Evolutionary conservation across 2,113 vertebrate genomes (phyloP).

Genomic region (Pelecanus crispus): DNA sequence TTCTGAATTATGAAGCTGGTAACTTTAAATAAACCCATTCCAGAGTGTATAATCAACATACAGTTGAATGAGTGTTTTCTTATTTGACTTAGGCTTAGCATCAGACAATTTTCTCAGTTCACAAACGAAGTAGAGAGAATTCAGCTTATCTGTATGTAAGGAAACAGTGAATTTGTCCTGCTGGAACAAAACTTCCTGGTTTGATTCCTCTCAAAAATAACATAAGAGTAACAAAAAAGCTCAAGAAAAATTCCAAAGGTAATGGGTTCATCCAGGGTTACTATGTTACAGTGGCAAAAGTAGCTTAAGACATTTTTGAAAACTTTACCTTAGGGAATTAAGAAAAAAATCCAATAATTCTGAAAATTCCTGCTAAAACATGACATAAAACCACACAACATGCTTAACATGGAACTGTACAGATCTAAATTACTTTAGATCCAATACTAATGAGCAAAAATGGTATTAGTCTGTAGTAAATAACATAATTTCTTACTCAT

Average conservation of each 20-base stretch:
- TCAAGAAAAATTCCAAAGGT: not conserved
- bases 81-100: not conserved
- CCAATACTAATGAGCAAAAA: not conserved
- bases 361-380: not conserved
- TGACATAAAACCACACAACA: not conserved
- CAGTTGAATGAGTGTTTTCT: not conserved
- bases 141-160: not conserved
- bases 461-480: not conserved
- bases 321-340: not conserved
- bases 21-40: not conserved
- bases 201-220: not conserved
- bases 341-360: not conserved
- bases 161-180: not conserved
- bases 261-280: not conserved
- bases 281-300: not conserved
- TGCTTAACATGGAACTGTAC: not conserved
- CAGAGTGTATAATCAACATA: not conserved
- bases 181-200: not conserved
- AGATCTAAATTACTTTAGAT: not conserved
- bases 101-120: not conserved
- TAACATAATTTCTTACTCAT: not conserved
- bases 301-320: not conserved
- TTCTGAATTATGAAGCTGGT: not conserved
- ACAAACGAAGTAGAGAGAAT: not conserved
- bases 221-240: not conserved